phyloP scores from a whole-genome alignment of 2,113 vertebrate species.

The Tringa solitaria region DNA sequence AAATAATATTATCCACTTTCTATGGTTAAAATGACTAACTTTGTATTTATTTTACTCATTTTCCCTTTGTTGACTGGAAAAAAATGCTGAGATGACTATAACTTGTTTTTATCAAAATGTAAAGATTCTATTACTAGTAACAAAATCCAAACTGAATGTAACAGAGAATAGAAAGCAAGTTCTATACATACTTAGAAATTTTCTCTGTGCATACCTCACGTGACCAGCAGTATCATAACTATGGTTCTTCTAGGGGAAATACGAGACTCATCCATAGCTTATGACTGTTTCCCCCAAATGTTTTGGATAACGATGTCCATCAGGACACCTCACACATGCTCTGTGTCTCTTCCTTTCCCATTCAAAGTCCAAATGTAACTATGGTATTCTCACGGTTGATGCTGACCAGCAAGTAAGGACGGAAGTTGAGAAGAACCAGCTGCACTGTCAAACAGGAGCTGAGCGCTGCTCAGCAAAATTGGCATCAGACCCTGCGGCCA shows the following conservation, averaged over 20 bases:
- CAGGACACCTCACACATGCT: background rate
- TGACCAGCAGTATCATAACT: background rate
- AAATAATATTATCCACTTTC: background rate
- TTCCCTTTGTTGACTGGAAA: background rate
- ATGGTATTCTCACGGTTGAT: background rate
- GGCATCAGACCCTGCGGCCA: background rate
- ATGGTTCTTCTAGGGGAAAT: background rate
- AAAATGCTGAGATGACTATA: background rate
- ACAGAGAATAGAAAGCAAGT: background rate
- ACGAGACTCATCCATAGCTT: accelerated
- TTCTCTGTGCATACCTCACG: background rate
- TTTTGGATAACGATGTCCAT: background rate
- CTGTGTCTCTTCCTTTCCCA: background rate
- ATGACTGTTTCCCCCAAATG: background rate
- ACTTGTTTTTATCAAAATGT: background rate
- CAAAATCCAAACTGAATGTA: background rate
- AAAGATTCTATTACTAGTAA: background rate
- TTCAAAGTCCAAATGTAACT: background rate
- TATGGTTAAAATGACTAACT: background rate
- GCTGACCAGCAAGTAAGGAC: background rate
- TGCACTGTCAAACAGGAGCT: background rate
- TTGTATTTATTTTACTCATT: background rate
- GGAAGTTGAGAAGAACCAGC: background rate
- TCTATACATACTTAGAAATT: background rate
- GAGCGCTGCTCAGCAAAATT: background rate